Base-by-base conservation (phyloP, 2,797 vertebrate species). In the Rachycentron canadum region DNA sequence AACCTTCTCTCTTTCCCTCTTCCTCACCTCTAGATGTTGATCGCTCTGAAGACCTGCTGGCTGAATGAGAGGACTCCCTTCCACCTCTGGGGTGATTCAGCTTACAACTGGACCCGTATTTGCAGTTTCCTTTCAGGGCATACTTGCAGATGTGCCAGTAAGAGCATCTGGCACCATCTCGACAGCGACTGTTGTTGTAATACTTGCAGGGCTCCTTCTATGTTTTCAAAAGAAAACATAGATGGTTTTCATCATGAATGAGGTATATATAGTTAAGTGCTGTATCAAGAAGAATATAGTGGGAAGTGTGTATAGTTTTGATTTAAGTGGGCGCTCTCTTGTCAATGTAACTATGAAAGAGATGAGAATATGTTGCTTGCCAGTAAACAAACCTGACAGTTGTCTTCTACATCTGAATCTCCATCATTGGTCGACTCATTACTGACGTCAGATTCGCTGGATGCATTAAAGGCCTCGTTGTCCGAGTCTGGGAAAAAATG, bases 101-200 rank as follows among this genome's bases (percentile, higher is more conserved):
- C 4, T 13, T 74, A 81, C 94, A 95, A 0, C 1, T 28, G 8
- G 78, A 38, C 1, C 88, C 91, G 0, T 91, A 26, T 30, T 59
- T 82, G 77, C 94, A 94, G 21, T 23, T 77, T 49, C 89, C 92
- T n/a, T 40, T 68, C 65, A 92, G 68, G 16, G 62, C 84, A 21
- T 89, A 74, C 59, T 82, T 87, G 81, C 94, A 95, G 12, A 93
- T 7, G 21, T 95, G 94, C 57, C 45, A 19, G 58, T 93, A 78
- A 1, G 1, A 3, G 62, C 94, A 95, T 1, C 23, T 62, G 1
- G 3, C 4, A 0, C 88, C 90, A 0, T 86, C 16, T 21, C 55
- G 82, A 60, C 94, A 95, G 40, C 41, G 0, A 0, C 90, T 79
- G 0, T 19, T 47, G 78, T 95, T 95, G 86, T 95, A 95, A 75